Evolutionary conservation across 2,797 vertebrate genomes (phyloP).

Genomic region (Macropodus opercularis): DNA sequence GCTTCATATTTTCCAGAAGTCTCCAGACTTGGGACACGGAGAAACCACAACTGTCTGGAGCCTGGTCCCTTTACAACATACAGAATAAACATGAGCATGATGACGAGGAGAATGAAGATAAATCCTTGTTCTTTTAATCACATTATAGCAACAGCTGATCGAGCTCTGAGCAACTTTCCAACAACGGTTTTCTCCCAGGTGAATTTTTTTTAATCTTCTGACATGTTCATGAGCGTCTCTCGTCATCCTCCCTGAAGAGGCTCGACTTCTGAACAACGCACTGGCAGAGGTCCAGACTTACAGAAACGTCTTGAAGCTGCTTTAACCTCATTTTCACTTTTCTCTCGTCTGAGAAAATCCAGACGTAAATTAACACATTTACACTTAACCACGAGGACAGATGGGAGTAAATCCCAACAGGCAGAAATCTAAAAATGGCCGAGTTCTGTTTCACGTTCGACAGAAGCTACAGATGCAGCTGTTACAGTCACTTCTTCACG

Average conservation of each 20-base stretch:
- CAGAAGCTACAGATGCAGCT: too few species aligned
- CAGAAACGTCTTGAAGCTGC: background rate
- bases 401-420: background rate
- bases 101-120: slow-evolving; percentile 28
- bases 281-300: background rate
- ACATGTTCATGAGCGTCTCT: background rate
- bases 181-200: background rate
- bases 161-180: background rate
- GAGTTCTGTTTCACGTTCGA: too few species aligned
- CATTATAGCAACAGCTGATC: slow-evolving; percentile 19
- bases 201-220: background rate
- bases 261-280: background rate
- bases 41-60: slow-evolving; percentile 54
- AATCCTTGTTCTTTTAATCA: slow-evolving; percentile 1
- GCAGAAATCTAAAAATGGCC: too few species aligned
- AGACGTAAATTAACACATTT: background rate
- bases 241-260: background rate
- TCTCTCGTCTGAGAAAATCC: background rate
- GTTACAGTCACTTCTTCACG: too few species aligned
- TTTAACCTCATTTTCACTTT: slow-evolving; percentile 9
- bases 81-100: slow-evolving; percentile 36
- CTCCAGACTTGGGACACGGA: slow-evolving; percentile 38
- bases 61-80: slow-evolving; percentile 58
- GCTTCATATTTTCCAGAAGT: slow-evolving; percentile 25
- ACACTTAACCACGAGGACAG: background rate